These are phyloP conservation scores for Arothron firmamentum DNA, from an alignment of 2,113 vertebrate species.

Conservation along the genomic window DNA sequence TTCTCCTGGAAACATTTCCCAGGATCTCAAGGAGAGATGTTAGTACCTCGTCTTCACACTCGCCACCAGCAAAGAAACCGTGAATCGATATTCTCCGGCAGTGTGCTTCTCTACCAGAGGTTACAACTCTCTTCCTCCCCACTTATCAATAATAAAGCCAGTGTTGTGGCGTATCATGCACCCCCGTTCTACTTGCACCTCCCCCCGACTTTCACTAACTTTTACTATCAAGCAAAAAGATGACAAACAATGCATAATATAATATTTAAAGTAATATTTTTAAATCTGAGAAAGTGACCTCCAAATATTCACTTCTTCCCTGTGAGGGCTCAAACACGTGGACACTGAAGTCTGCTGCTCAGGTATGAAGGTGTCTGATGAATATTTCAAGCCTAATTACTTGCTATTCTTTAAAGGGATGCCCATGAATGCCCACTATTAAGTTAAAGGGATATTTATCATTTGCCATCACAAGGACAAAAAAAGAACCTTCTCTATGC, in stretches of 20 bases:
- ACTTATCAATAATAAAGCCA: slow-evolving; percentile 63
- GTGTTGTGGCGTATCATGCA: background rate
- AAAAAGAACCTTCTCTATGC: too few species aligned
- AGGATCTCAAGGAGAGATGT: slow-evolving; percentile 67
- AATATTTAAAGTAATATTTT: background rate
- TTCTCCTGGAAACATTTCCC: slow-evolving; percentile 41
- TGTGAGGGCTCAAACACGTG: background rate
- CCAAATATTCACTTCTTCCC: slow-evolving; percentile 5
- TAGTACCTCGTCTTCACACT: slow-evolving; percentile 65
- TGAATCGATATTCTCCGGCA: slow-evolving; percentile 66
- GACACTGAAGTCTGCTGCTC: too few species aligned
- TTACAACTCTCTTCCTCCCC: slow-evolving; percentile 50
- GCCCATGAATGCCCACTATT: too few species aligned
- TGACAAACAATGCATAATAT: too few species aligned
- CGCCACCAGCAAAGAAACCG: slow-evolving; percentile 71
- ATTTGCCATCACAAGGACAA: too few species aligned
- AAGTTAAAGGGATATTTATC: too few species aligned
- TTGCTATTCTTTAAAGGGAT: too few species aligned
- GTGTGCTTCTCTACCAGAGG: slow-evolving; percentile 59
- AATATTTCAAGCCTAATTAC: too few species aligned
- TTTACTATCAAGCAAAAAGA: too few species aligned
- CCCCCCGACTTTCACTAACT: too few species aligned
- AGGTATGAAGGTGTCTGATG: too few species aligned
- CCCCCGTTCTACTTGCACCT: too few species aligned
- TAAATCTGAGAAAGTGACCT: slow-evolving; percentile 24